These are phyloP conservation scores for Tupaia tana DNA, from an alignment of 2,113 vertebrate genomes.

Conservation along the genomic window DNA sequence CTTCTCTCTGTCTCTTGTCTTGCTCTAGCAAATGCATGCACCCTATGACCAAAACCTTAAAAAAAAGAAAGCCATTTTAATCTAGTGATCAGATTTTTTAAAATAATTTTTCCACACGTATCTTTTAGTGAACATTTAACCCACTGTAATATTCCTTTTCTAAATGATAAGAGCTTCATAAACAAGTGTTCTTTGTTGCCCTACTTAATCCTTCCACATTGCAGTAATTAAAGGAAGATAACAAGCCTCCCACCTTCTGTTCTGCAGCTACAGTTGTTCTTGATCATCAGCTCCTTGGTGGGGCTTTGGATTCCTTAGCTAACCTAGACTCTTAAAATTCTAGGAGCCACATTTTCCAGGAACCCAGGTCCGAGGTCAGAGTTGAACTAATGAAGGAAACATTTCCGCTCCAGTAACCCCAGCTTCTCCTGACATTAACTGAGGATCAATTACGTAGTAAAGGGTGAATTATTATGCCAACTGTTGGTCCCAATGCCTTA, in stretches of 20 bases:
- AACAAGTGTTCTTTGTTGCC: neutral
- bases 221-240: neutral
- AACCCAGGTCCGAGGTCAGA: neutral
- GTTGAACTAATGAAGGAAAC: neutral
- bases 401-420: neutral
- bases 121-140: neutral
- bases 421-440: neutral
- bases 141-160: neutral
- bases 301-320: neutral
- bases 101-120: neutral
- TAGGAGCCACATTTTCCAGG: neutral
- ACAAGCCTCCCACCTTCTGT: neutral
- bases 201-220: neutral
- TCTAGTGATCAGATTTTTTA: neutral
- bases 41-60: too few relatives aligned
- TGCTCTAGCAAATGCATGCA: too few relatives aligned
- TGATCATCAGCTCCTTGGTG: neutral
- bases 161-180: conserved; percentile 3
- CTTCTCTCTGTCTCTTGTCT: too few relatives aligned
- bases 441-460: neutral
- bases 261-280: neutral
- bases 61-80: too few relatives aligned
- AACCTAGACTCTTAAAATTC: neutral
- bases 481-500: neutral
- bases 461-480: too few relatives aligned